Evolutionary conservation across 2,888 invertebrate genomes (phyloP).

Genomic region (Aquatica leii): DNA sequence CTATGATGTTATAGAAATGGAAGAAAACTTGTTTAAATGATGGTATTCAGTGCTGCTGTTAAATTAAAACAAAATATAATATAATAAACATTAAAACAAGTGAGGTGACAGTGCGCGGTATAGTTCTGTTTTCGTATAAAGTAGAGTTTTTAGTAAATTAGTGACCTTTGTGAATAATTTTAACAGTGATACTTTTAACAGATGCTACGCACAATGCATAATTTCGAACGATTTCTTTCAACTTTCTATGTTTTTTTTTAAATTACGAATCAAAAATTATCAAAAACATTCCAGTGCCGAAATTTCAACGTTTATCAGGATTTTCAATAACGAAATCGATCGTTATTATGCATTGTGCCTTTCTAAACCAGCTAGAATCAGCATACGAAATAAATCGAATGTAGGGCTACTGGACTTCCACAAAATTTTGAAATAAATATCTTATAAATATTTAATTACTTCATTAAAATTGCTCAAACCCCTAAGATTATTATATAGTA

Average conservation of each 20-base stretch:
- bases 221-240: slow-evolving; percentile 32
- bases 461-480: too few species aligned
- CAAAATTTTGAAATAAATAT: slow-evolving; percentile 63
- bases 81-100: slow-evolving; percentile 48
- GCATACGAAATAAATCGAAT: slow-evolving; percentile 57
- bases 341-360: slow-evolving; percentile 43
- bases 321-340: slow-evolving; percentile 17
- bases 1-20: slow-evolving; percentile 52
- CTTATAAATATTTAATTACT: slow-evolving; percentile 50
- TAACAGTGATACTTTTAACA: slow-evolving; percentile 50
- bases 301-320: slow-evolving; percentile 12
- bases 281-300: slow-evolving; percentile 43
- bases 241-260: slow-evolving; percentile 23
- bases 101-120: slow-evolving; percentile 59
- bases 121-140: slow-evolving; percentile 48
- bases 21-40: slow-evolving; percentile 51
- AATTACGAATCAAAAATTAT: slow-evolving; percentile 16
- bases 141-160: slow-evolving; percentile 51
- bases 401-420: slow-evolving; percentile 64
- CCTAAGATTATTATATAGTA: too few species aligned
- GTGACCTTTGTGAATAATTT: slow-evolving; percentile 61
- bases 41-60: slow-evolving; percentile 38
- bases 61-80: slow-evolving; percentile 28
- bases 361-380: slow-evolving; percentile 55
- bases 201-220: slow-evolving; percentile 42